Evolutionary conservation across 1,140 invertebrate genomes (phyloP), one percentile per base, ranked within the genome.

Genomic region (Lanistes nyassanus): DNA sequence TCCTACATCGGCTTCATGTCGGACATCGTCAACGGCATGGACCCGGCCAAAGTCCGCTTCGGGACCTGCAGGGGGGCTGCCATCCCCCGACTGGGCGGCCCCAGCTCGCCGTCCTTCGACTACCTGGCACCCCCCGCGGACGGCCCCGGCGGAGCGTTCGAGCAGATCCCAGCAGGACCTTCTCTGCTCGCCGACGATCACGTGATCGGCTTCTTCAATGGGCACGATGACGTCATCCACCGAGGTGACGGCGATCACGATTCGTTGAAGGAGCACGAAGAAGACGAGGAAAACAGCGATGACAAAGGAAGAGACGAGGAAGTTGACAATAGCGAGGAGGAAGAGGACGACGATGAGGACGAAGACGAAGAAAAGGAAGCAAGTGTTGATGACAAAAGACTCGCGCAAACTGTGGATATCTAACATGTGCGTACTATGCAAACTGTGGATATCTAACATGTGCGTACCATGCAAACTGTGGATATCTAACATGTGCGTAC

Each of bases 1-100:
- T 98, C 97, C 11, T 99, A 99, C 89, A 99, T 99, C 81, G 94
- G 95, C 53, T 98, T 99, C 89, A 98, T 99, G 96, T 93, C 94
- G 55, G 96, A 99, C 85, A 90, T 99, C 23, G 89, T 98, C 5
- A 70, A 85, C 70, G 82, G 82, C 34, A 76, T 79, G 66, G 80
- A 82, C 58, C 80, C 81, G 2, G 51, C 69, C 26, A 79, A 77
- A 23, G 55, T 76, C 7, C 31, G 65, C 23, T 51, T 80, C n/a
- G 74, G 62, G 26, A 26, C 62, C 21, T 69, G 74, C 36, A n/a
- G 36, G 3, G 36, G 58, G 42, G 42, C 42, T 16, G 9, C 42
- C 2, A 47, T 13, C n/a, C n/a, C n/a, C 5, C 42, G 42, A 47
- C 1, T 16, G 5, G 42, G 42, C 9, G 19, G 42, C 19, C 9